A percentile compares a stretch with the other conserved stretches of the same genome.
Conservation (phyloP, 2,888 invertebrate genomes). For the Trichogramma evanescens region DNA sequence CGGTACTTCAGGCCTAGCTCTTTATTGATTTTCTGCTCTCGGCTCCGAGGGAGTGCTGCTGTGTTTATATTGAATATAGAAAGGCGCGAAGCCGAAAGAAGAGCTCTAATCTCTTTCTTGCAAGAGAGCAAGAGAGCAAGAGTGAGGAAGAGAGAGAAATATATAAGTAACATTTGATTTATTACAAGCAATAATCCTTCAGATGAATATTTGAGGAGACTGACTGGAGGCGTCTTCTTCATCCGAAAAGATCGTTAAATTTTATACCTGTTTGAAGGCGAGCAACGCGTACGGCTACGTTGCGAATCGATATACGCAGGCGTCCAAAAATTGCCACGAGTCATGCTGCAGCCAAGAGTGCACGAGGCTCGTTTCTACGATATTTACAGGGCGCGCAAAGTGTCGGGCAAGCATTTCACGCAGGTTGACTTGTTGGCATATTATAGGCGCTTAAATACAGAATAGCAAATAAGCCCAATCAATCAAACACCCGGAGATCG, state of each 20-base stretch:
- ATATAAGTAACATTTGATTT: too few relatives aligned
- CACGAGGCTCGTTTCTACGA: constrained; percentile 13
- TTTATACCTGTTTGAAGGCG: constrained; percentile 19
- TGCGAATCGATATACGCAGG: background rate
- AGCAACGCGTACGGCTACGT: background rate
- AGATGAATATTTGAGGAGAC: too few relatives aligned
- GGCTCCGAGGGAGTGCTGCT: too few relatives aligned
- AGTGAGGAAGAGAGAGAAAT: too few relatives aligned
- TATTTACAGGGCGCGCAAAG: background rate
- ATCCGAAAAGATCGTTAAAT: constrained; percentile 14
- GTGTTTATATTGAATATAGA: too few relatives aligned
- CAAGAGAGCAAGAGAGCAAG: too few relatives aligned
- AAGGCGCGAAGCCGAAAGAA: too few relatives aligned
- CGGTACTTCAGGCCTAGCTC: too few relatives aligned
- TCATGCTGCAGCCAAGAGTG: constrained; percentile 3
- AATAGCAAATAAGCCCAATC: constrained; percentile 11
- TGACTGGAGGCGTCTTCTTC: too few relatives aligned
- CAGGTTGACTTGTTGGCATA: constrained; percentile 1
- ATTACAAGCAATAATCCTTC: too few relatives aligned
- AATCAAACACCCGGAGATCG: constrained; percentile 29
- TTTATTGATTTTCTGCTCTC: too few relatives aligned
- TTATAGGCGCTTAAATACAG: background rate
- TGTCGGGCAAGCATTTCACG: constrained; percentile 7
- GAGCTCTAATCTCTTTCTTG: too few relatives aligned
- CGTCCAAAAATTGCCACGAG: background rate